These are phyloP conservation scores for Campopleginae sp. DNA, from an alignment of 2,888 invertebrate species.

Conservation along the genomic window DNA sequence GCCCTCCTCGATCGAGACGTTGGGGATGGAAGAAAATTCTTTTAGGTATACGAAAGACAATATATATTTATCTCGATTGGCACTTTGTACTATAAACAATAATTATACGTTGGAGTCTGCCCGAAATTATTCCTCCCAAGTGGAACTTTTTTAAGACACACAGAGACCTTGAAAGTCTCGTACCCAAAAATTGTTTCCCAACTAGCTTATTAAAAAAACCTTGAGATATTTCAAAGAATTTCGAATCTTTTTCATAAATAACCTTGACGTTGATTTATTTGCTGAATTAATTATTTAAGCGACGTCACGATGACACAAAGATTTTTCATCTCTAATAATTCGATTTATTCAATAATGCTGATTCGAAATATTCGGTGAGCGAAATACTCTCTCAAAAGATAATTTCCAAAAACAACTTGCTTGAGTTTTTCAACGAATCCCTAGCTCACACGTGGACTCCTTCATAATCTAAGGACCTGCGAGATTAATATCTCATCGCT, in stretches of 20 bases:
- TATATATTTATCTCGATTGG: not conserved
- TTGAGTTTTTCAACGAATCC: not conserved
- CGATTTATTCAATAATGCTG: not conserved
- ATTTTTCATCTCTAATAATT: not conserved
- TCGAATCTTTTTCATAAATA: not conserved
- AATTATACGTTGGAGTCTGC: not conserved
- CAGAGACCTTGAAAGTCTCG: not conserved
- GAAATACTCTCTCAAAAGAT: not conserved
- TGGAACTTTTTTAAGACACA: not conserved
- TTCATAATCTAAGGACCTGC: not conserved
- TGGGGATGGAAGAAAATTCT: constrained; percentile 5
- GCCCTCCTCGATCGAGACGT: not conserved
- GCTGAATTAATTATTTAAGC: not conserved
- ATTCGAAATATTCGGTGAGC: not conserved
- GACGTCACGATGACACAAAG: not conserved
- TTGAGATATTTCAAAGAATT: not conserved
- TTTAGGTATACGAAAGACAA: constrained; percentile 12
- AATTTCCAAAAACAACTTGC: not conserved
- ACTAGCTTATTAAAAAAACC: not conserved
- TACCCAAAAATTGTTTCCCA: not conserved
- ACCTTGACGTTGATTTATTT: not conserved
- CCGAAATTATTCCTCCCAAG: not conserved
- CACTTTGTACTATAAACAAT: not conserved
- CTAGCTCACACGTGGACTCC: not conserved
- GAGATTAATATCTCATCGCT: not conserved